Evolutionary conservation across 2,113 vertebrate species (phyloP), one percentile per base, ranked within the genome.

Genomic region (Triplophysa rosa): DNA sequence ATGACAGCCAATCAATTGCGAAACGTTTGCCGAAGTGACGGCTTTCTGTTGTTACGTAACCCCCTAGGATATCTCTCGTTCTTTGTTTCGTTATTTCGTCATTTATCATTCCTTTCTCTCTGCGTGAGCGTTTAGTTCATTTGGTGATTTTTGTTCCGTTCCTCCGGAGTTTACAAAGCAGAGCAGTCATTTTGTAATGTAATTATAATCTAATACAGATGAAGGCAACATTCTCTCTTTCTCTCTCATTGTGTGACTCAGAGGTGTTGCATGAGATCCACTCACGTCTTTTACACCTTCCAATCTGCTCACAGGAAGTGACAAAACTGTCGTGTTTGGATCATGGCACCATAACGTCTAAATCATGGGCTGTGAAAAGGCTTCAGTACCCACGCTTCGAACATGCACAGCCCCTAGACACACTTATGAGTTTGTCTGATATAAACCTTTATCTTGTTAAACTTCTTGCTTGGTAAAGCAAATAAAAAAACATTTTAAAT

Each of bases 281-380:
- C 67, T 79, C 56, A 68, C 13, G 9, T 52, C 67, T 45, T 77
- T 69, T 63, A 52, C 66, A 79, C 77, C 67, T 70, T 79, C 58
- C 67, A 45, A 52, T 70, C 56, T 70, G 2, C 37, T 68, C 21
- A 19, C 23, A 68, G 78, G 78, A 71, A 71, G 78, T 79, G 63
- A 56, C 74, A 77, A 54, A 65, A 67, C 63, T 40, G 24, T 69
- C 21, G 4, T 40, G 23, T 65, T 37, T 72, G 59, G 56, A 62
- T 68, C 56, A 79, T 47, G 59, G 26, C 66, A 68, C 17, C 17
- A 19, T 49, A 69, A 59, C 62, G 66, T 79, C 40, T 19, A 29
- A 49, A 79, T 69, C 77, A 69, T 33, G 23, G 13, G 66, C 13
- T 69, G 23, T 29, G 23, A 78, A 68, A 68, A 54, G 65, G 40